Evolutionary conservation across 2,113 vertebrate genomes (phyloP).

Genomic region (Cynopterus brachyotis): DNA sequence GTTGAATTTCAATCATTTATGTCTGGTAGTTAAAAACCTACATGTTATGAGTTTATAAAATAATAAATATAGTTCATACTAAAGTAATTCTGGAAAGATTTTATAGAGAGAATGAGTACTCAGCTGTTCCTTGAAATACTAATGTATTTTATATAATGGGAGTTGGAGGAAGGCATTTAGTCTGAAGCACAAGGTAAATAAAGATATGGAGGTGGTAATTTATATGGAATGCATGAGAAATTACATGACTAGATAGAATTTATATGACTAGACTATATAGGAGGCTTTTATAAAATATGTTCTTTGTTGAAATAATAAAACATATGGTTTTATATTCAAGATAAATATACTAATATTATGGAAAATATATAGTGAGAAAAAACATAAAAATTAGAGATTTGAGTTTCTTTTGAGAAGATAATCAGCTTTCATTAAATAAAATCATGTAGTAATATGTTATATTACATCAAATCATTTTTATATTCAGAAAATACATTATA

Average conservation of each 20-base stretch:
- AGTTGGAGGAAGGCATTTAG: not conserved
- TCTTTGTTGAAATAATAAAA: too few species aligned
- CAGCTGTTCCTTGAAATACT: not conserved
- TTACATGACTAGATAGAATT: not conserved
- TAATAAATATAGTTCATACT: not conserved
- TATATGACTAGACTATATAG: not conserved
- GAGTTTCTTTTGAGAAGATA: too few species aligned
- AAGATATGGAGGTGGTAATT: not conserved
- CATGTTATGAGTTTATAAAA: not conserved
- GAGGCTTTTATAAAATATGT: not conserved
- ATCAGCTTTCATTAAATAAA: too few species aligned
- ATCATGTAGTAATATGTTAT: too few species aligned
- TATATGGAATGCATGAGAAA: not conserved
- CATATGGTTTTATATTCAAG: too few species aligned
- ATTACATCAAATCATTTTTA: too few species aligned
- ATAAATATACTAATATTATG: too few species aligned
- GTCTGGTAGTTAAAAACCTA: not conserved
- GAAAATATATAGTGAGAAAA: too few species aligned
- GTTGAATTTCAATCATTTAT: not conserved
- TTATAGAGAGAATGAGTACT: not conserved
- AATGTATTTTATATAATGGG: not conserved
- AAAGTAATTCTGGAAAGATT: not conserved
- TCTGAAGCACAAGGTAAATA: not conserved
- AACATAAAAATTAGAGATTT: too few species aligned
- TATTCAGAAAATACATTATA: too few species aligned